phyloP scores from a whole-genome alignment of 2,113 vertebrate species.

The human (Homo sapiens) region GRCh38 chr15:63728501-63729000 shows the following conservation, averaged over 20 bases:
- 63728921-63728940: not conserved
- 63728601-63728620: not conserved
- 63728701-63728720: not conserved
- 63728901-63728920: conserved; percentile 35
- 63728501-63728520: not conserved
- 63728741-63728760: not conserved
- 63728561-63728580: not conserved
- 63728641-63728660: not conserved
- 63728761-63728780: not conserved
- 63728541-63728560: not conserved
- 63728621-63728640: not conserved
- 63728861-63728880: not conserved
- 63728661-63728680: not conserved
- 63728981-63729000: conserved; percentile 47
- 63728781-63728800: not conserved
- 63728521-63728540: not conserved
- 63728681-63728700: not conserved
- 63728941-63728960: too few relatives aligned
- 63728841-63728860: not conserved
- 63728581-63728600: conserved; percentile 7
- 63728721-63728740: not conserved
- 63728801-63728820: not conserved
- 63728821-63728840: not conserved
- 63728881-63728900: conserved; percentile 14
- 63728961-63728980: conserved; percentile 31